Evolutionary conservation across 2,888 invertebrate species (phyloP).

Genomic region (Hyalella azteca): DNA sequence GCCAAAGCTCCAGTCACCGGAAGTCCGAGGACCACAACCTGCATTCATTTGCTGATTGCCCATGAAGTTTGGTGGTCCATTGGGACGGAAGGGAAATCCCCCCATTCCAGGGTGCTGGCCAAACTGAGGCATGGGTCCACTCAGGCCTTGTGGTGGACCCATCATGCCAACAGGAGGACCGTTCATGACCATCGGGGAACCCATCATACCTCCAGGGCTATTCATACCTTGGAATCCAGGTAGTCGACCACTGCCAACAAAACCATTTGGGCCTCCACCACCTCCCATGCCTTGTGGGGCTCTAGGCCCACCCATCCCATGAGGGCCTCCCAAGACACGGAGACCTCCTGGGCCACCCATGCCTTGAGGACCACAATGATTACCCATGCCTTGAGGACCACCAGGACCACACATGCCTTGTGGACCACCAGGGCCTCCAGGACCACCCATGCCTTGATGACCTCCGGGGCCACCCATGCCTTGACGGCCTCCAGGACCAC

Average conservation of each 20-base stretch:
- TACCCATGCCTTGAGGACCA: not conserved
- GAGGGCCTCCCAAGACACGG: not conserved
- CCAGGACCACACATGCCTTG: constrained; percentile 5
- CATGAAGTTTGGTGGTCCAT: not conserved
- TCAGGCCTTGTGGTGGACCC: constrained; percentile 7
- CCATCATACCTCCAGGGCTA: not conserved
- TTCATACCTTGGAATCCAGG: not conserved
- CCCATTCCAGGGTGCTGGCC: not conserved
- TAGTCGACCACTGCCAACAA: not conserved
- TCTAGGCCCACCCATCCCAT: constrained; percentile 8
- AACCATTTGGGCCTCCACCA: not conserved
- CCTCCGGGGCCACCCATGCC: not conserved
- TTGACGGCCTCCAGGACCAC: not conserved
- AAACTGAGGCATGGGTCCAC: not conserved
- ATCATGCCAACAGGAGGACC: constrained; percentile 2
- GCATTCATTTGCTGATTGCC: not conserved
- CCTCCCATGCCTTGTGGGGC: not conserved
- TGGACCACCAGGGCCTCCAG: constrained; percentile 2
- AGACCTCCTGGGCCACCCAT: not conserved
- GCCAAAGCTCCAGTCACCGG: not conserved
- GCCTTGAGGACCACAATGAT: not conserved
- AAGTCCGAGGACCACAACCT: not conserved
- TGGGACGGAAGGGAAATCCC: not conserved
- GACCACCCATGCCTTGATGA: not conserved
- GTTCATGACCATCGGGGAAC: not conserved